Evolutionary conservation across 2,113 vertebrate species (phyloP).

Genomic region (Serilophus lunatus): DNA sequence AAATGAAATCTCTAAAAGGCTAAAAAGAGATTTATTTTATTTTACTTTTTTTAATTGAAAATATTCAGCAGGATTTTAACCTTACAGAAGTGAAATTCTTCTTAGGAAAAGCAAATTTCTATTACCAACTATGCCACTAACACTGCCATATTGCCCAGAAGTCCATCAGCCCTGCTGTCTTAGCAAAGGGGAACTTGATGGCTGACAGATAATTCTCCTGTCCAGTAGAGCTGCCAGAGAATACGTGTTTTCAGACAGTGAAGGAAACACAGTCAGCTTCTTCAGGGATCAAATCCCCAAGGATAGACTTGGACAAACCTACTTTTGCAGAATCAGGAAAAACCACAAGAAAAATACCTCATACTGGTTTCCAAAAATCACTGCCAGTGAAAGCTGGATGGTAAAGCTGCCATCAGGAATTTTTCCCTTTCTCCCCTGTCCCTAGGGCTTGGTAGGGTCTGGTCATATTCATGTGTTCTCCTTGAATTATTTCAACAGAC

Average conservation of each 20-base stretch:
- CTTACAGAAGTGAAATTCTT: background rate
- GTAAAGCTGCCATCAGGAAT: background rate
- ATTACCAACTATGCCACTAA: background rate
- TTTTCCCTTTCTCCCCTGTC: background rate
- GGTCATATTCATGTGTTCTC: background rate
- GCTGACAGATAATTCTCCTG: background rate
- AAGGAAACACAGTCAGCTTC: background rate
- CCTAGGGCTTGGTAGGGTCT: background rate
- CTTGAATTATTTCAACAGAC: background rate
- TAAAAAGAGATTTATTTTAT: background rate
- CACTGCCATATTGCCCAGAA: background rate
- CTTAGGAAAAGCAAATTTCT: background rate
- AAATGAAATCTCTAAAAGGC: background rate
- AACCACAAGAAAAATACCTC: background rate
- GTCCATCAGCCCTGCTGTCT: background rate
- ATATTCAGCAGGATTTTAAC: background rate
- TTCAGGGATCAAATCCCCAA: background rate
- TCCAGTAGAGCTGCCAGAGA: background rate
- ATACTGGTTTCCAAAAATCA: background rate
- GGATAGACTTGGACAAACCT: background rate
- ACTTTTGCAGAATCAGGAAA: background rate
- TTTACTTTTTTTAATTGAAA: background rate
- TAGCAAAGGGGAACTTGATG: background rate
- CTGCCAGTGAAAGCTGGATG: background rate
- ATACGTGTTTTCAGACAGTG: background rate